Base-by-base conservation (phyloP, 1,140 invertebrate species). In the Leptinotarsa undecemlineata region DNA sequence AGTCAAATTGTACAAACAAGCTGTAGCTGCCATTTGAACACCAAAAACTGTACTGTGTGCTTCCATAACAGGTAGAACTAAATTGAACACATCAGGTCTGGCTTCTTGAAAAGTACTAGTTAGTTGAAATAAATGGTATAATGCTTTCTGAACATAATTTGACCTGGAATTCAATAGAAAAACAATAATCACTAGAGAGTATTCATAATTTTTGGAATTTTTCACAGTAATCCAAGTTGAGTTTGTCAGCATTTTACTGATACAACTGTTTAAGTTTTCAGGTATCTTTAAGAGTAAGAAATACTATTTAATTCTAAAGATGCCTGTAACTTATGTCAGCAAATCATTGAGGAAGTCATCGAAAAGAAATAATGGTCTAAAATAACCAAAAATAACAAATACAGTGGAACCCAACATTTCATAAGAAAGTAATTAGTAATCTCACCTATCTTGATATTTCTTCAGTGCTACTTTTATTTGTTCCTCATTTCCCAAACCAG, bases 1-100 rank as follows among this genome's bases (percentile, higher is more conserved):
- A 1, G 92, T 93, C 20, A 95, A 87, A 85, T 94, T 94, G 82
- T 95, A 95, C 20, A 95, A 86, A 83, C 93, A 95, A 26, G 93
- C 94, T 47, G 93, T 94, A 11, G 91, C 92, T 60, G 93, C 92
- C 89, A 94, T 92, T 86, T 95, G 93, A 60, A 95, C 90, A 26
- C 89, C 88, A 74, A 92, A 88, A 71, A 77, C 87, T 68, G 88
- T 88, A 4, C 89, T 88, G 85, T 94, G 91, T 23, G 86, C 85
- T 81, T 88, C 88, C 93, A 95, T 93, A 33, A 80, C 87, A 60
- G 89, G 88, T 75, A 94, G 82, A n/a, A 94, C 90, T 71, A 93
- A 83, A 86, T 93, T 86, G 73, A 92, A 91, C 17, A 93, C 89
- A 81, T 93, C 92, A 42, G 90, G 86, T 76, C 91, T 86, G 8